These are phyloP conservation scores for Enteromius afrohamiltoni DNA, from an alignment of 2,797 vertebrate genomes.

Conservation along the genomic window DNA sequence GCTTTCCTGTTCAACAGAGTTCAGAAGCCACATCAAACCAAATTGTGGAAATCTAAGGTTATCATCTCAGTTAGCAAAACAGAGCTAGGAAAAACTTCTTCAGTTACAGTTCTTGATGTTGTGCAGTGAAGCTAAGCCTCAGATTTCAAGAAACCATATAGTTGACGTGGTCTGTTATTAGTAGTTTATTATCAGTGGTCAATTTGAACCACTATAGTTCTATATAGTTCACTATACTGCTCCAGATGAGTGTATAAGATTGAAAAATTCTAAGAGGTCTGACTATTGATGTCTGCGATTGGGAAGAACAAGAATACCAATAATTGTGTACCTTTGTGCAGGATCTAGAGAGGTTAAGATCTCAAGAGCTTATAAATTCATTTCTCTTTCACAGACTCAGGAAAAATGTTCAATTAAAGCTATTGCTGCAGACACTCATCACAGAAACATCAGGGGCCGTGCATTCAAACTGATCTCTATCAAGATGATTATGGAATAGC, in stretches of 20 bases:
- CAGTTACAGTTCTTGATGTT: neutral
- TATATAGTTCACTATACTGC: no score
- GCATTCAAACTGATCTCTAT: neutral
- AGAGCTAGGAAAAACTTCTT: no score
- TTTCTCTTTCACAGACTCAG: neutral
- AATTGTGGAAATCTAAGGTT: no score
- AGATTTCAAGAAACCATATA: constrained; percentile 19
- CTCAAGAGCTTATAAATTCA: neutral
- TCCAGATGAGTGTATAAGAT: constrained; percentile 19
- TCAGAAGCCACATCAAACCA: no score
- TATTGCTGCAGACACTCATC: neutral
- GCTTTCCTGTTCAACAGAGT: no score
- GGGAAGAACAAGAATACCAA: constrained; percentile 14
- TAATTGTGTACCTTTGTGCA: constrained; percentile 9
- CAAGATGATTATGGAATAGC: neutral
- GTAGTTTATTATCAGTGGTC: neutral
- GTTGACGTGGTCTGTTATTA: neutral
- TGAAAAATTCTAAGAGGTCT: neutral
- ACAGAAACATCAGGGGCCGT: neutral
- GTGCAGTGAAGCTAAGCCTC: constrained; percentile 24
- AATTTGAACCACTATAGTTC: neutral
- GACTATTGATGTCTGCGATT: no score
- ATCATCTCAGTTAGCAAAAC: no score
- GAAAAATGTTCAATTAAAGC: constrained; percentile 30
- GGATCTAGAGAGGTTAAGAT: neutral